Evolutionary conservation across 1,140 invertebrate species (phyloP).

Genomic region (Drosophila gunungcola): DNA sequence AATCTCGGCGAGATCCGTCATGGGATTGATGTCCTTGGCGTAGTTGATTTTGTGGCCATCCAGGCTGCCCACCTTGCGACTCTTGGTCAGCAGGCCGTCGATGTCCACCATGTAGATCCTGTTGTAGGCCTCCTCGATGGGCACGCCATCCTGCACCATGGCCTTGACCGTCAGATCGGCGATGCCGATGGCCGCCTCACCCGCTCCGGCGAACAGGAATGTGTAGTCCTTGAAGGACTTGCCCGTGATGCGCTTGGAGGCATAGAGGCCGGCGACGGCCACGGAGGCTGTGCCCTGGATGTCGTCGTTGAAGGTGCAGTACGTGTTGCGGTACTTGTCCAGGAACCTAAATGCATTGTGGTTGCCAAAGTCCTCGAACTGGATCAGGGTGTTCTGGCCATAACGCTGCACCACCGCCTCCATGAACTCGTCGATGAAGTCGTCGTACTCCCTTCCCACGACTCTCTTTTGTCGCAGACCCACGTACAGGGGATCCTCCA

Average conservation of each 20-base stretch:
- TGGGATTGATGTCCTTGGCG: slow-evolving; percentile 92
- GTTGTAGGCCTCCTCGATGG: slow-evolving; percentile 89
- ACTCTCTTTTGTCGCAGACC: slow-evolving; percentile 95
- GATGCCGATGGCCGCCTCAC: slow-evolving; percentile 95
- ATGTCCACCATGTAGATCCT: slow-evolving; percentile 96
- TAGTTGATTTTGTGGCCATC: slow-evolving; percentile 92
- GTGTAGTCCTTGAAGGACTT: slow-evolving; percentile 92
- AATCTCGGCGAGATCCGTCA: slow-evolving; percentile 91
- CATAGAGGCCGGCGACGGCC: slow-evolving; percentile 95
- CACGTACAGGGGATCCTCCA: slow-evolving; percentile 98
- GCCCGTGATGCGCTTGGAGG: slow-evolving; percentile 91
- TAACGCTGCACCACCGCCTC: slow-evolving; percentile 96
- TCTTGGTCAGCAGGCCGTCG: slow-evolving; percentile 91
- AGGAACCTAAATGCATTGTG: slow-evolving; percentile 96
- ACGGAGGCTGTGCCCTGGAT: slow-evolving; percentile 98
- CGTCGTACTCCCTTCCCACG: slow-evolving; percentile 95
- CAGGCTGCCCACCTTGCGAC: slow-evolving; percentile 90
- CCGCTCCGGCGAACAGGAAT: slow-evolving; percentile 96
- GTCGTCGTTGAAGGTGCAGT: slow-evolving; percentile 99
- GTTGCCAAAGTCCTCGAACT: slow-evolving; percentile 99
- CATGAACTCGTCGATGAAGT: slow-evolving; percentile 99
- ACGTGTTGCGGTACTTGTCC: slow-evolving; percentile 93
- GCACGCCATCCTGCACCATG: slow-evolving; percentile 93
- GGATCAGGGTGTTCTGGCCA: slow-evolving; percentile 94
- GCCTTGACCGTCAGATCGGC: slow-evolving; percentile 94